phyloP scores from a whole-genome alignment of 2,888 invertebrate genomes.

The Tiliacea citrago region DNA sequence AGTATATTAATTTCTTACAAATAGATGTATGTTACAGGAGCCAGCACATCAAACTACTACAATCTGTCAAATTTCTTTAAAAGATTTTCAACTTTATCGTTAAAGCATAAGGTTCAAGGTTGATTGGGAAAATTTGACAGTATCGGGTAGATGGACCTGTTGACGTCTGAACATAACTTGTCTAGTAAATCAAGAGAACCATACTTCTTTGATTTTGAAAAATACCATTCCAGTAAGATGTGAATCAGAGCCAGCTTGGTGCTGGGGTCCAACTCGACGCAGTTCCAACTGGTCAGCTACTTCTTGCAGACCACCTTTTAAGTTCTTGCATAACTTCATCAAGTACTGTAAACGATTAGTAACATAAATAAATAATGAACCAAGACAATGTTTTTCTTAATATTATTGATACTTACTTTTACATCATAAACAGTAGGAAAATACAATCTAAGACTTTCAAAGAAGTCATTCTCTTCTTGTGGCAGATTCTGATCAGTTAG shows the following conservation, averaged over 20 bases:
- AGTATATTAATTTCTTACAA: background rate
- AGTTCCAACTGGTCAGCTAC: constrained; percentile 98
- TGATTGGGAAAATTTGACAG: no score
- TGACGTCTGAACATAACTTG: no score
- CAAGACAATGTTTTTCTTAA: background rate
- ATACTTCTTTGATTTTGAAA: constrained; percentile 91
- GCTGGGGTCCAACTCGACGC: constrained; percentile 97
- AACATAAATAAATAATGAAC: background rate
- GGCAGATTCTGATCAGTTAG: constrained; percentile 98
- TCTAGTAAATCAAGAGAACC: constrained; percentile 12
- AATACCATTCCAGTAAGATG: constrained; percentile 99
- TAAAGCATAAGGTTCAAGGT: no score
- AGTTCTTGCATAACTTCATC: constrained; percentile 99
- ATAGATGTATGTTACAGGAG: no score
- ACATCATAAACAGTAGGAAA: constrained; percentile 99
- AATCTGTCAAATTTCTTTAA: no score
- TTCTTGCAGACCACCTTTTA: constrained; percentile 99
- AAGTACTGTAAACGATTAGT: constrained; percentile 92
- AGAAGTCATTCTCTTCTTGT: constrained; percentile 98
- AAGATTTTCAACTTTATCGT: no score
- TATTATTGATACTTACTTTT: constrained; percentile 92
- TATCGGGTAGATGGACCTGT: no score
- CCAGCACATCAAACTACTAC: no score
- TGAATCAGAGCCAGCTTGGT: constrained; percentile 99
- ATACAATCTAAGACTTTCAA: constrained; percentile 97